These are phyloP conservation scores for Smithornis capensis DNA, from an alignment of 2,113 vertebrate genomes.

Conservation along the genomic window DNA sequence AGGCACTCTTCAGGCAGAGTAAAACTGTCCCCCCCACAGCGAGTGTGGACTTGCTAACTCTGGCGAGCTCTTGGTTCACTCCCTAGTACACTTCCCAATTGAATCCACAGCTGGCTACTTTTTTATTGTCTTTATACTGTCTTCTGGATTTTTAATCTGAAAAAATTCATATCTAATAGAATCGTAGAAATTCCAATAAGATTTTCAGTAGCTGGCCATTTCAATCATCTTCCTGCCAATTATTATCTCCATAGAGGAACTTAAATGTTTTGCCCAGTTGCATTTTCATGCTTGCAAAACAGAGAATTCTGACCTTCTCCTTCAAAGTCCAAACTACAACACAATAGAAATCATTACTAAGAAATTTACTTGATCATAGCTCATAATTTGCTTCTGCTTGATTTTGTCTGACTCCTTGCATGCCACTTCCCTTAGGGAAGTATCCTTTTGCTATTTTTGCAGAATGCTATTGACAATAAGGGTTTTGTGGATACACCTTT, in stretches of 20 bases:
- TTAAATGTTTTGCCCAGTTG: not conserved
- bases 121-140: not conserved
- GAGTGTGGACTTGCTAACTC: slow-evolving; percentile 66
- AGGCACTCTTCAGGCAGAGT: slow-evolving; percentile 51
- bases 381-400: not conserved
- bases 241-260: not conserved
- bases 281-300: not conserved
- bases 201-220: not conserved
- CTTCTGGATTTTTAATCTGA: slow-evolving; percentile 9
- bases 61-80: slow-evolving; percentile 44
- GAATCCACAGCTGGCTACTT: slow-evolving; percentile 14
- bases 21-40: slow-evolving; percentile 57
- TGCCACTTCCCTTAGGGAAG: not conserved
- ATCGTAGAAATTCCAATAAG: not conserved
- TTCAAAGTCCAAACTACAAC: not conserved
- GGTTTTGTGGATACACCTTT: not conserved
- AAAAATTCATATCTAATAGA: not conserved
- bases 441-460: not conserved
- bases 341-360: not conserved
- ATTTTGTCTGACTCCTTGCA: not conserved
- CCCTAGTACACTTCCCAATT: slow-evolving; percentile 23
- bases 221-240: not conserved
- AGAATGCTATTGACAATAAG: not conserved
- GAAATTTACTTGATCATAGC: not conserved
- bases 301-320: not conserved